Percentiles rank a stretch among this genome's conserved stretches.
Conservation (phyloP, 1,140 invertebrate genomes). For the Drosophila simulans region DNA sequence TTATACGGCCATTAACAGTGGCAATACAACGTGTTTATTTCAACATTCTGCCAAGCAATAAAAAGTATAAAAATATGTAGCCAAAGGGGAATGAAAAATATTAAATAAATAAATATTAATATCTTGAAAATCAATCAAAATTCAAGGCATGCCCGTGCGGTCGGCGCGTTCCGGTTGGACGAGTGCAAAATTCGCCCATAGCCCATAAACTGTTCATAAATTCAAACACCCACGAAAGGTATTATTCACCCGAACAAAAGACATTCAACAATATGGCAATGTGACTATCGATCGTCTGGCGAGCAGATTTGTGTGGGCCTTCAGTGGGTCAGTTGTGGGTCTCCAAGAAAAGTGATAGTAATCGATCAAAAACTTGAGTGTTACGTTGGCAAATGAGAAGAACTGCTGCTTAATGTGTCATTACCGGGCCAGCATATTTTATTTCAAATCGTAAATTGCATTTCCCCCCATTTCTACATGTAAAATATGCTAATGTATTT, state of each 20-base stretch:
- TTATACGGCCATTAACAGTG: conserved; percentile 81
- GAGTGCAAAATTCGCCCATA: conserved; percentile 67
- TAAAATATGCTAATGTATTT: conserved; percentile 56
- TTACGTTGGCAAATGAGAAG: background rate
- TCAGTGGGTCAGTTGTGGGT: conserved; percentile 56
- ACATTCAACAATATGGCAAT: conserved; percentile 22
- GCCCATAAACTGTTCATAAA: conserved; percentile 71
- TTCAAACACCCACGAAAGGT: conserved; percentile 74
- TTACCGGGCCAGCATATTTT: background rate
- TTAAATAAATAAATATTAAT: conserved; percentile 74
- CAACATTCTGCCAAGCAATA: conserved; percentile 67
- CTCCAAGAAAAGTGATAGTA: conserved; percentile 43
- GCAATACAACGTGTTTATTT: conserved; percentile 81
- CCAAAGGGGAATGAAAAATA: conserved; percentile 22
- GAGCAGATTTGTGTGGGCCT: conserved; percentile 36
- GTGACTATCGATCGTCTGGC: conserved; percentile 45
- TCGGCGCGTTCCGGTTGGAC: conserved; percentile 18
- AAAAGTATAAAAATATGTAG: conserved; percentile 27
- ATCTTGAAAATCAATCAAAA: conserved; percentile 76
- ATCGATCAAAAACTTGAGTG: conserved; percentile 32
- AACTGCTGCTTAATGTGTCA: too few relatives aligned
- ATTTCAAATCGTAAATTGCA: conserved; percentile 5
- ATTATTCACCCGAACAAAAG: conserved; percentile 47
- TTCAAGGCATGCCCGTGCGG: conserved; percentile 66
- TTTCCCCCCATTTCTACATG: conserved; percentile 11